phyloP scores from a whole-genome alignment of 2,797 vertebrate species.

The Anguilla anguilla region DNA sequence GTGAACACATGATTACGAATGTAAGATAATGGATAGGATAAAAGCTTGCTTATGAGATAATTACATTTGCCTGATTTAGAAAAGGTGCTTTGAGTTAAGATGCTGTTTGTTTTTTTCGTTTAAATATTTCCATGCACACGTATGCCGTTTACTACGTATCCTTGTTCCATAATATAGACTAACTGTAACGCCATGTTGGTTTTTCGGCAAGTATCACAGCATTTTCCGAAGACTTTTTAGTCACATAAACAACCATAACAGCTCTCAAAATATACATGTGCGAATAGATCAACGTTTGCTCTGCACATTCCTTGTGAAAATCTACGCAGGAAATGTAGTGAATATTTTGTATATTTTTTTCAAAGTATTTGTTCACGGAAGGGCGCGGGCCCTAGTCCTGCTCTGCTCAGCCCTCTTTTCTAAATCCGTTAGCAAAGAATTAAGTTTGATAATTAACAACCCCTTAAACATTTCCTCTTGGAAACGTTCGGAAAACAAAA shows the following conservation, averaged over 20 bases:
- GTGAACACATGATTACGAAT: constrained; percentile 35
- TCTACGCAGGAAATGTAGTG: constrained; percentile 38
- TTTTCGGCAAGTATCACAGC: constrained; percentile 56
- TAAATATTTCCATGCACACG: constrained; percentile 86
- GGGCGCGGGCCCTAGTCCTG: constrained; percentile 73
- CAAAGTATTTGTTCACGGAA: constrained; percentile 68
- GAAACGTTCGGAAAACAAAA: constrained; percentile 54
- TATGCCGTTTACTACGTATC: constrained; percentile 81
- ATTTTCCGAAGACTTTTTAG: constrained; percentile 65
- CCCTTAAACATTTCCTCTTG: constrained; percentile 32
- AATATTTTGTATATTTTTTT: constrained; percentile 62
- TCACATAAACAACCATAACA: constrained; percentile 66
- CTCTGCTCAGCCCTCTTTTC: constrained; percentile 46
- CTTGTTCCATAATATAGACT: constrained; percentile 46
- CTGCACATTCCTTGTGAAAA: constrained; percentile 37
- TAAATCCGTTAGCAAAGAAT: constrained; percentile 60
- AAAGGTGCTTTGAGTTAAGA: constrained; percentile 48
- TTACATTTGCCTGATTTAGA: constrained; percentile 30
- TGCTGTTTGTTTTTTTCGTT: constrained; percentile 64
- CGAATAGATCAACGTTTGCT: constrained; percentile 50
- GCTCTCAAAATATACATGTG: constrained; percentile 46
- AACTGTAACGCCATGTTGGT: constrained; percentile 88
- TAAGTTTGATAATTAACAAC: constrained; percentile 63
- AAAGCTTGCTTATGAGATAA: not conserved
- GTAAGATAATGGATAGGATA: not conserved